These are phyloP conservation scores for Urocyon cinereoargenteus DNA, from an alignment of 2,797 vertebrate species.

Conservation along the genomic window DNA sequence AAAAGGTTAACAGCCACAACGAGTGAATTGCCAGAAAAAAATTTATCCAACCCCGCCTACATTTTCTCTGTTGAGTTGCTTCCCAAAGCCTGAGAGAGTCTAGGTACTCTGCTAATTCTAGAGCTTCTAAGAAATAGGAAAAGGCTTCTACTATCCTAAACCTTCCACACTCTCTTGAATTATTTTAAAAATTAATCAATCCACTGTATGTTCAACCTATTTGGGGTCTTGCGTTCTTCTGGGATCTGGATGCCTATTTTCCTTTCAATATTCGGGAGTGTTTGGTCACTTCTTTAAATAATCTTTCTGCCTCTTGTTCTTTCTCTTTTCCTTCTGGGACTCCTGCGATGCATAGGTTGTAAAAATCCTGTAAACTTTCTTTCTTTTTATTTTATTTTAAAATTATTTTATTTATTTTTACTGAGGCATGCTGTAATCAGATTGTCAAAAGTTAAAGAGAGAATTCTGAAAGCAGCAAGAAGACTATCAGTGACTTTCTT, in stretches of 20 bases:
- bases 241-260: background rate
- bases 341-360: background rate
- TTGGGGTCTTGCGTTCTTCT: background rate
- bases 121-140: background rate
- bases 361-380: background rate
- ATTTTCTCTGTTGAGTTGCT: background rate
- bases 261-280: background rate
- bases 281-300: background rate
- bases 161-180: background rate
- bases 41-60: background rate
- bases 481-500: background rate
- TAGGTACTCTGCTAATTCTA: background rate
- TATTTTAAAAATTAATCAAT: slow-evolving; percentile 57
- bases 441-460: background rate
- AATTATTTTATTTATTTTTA: background rate
- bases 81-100: background rate
- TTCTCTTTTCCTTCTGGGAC: background rate
- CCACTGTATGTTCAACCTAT: background rate
- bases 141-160: slow-evolving; percentile 8
- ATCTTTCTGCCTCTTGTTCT: background rate
- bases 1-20: background rate
- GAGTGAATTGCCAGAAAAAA: background rate
- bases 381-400: background rate
- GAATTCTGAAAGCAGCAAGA: background rate
- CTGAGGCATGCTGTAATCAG: background rate